Evolutionary conservation across 2,888 invertebrate species (phyloP), one percentile per base, ranked within the genome.

Genomic region (Pimpla rufipes): DNA sequence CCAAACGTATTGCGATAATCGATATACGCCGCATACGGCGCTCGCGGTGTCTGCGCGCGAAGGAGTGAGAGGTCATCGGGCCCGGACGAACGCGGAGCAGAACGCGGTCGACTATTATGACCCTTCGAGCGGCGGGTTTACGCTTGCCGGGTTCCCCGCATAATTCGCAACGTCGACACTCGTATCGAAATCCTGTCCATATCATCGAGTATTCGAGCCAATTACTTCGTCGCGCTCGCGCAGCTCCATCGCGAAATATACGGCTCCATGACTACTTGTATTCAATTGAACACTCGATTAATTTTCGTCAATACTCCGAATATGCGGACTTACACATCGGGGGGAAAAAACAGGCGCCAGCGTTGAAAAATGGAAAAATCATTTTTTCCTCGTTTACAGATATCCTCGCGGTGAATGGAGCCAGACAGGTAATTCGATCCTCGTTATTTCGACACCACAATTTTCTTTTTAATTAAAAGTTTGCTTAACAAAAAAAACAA

Each of bases 1-100:
- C 80, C 78, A 70, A 66, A 83, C 78, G 80, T 83, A 81, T 82
- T 66, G 64, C 55, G 71, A 85, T 85, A 76, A 83, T 81, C 83
- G 80, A 81, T 81, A 68, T 37, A 66, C 71, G 71, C 62, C 66
- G n/a, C 66, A 66, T 4, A 55, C 66, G 55, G 40, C 74, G 40
- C 10, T 42, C 16, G 23, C 18, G 62, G n/a, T 35, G 50, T 75
- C 55, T 37, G 52, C 29, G n/a, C n/a, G n/a, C 21, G 75, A 66
- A 68, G 55, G 67, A 47, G 47, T 47, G 45, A 42, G 71, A 50
- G 71, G 71, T 45, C 64, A 42, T 21, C 11, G 71, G 64, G 29
- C 47, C 21, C 71, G 40, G 37, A 75, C 45, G 45, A 76, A 75
- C 74, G 23, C 74, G 23, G 75, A 73, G 64, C 59, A 75, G 74